phyloP scores from a whole-genome alignment of 2,888 invertebrate genomes.

The Cistogaster globosa region DNA sequence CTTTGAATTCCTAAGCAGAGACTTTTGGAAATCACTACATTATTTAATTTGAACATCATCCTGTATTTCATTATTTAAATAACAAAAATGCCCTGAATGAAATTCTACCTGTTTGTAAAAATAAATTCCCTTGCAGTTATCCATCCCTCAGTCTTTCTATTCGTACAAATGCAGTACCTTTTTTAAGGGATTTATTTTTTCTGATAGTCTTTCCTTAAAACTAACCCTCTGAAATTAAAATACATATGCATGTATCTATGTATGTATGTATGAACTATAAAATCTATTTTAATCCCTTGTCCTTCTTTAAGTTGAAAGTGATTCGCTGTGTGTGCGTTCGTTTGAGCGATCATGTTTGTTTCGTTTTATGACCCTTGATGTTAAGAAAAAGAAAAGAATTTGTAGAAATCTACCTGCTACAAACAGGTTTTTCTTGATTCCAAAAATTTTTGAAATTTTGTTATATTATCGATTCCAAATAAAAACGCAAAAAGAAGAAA shows the following conservation, averaged over 20 bases:
- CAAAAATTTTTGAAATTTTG: conserved; percentile 39
- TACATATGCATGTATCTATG: neutral
- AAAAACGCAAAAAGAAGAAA: conserved; percentile 25
- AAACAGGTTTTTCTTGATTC: conserved; percentile 62
- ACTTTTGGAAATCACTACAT: too few relatives aligned
- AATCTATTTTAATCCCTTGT: conserved; percentile 47
- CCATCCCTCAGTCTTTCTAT: neutral
- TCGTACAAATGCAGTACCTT: neutral
- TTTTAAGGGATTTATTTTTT: conserved; percentile 55
- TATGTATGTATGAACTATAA: neutral
- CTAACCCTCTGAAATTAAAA: conserved; percentile 47
- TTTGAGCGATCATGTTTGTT: conserved; percentile 3
- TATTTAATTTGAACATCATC: conserved; percentile 12
- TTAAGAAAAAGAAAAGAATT: conserved; percentile 20
- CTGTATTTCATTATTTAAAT: conserved; percentile 30
- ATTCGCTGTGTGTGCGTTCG: neutral
- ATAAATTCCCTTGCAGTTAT: conserved; percentile 23
- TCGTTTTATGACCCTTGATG: conserved; percentile 31
- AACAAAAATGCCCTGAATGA: conserved; percentile 1
- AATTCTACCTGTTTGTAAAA: conserved; percentile 61
- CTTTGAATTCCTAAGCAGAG: too few relatives aligned
- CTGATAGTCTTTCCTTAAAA: conserved; percentile 62
- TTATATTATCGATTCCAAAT: conserved; percentile 41
- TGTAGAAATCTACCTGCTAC: conserved; percentile 56
- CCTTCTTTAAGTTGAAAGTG: conserved; percentile 45